Evolutionary conservation across 2,797 vertebrate genomes (phyloP).

Genomic region (Tokudaia tokunoshimensis): DNA sequence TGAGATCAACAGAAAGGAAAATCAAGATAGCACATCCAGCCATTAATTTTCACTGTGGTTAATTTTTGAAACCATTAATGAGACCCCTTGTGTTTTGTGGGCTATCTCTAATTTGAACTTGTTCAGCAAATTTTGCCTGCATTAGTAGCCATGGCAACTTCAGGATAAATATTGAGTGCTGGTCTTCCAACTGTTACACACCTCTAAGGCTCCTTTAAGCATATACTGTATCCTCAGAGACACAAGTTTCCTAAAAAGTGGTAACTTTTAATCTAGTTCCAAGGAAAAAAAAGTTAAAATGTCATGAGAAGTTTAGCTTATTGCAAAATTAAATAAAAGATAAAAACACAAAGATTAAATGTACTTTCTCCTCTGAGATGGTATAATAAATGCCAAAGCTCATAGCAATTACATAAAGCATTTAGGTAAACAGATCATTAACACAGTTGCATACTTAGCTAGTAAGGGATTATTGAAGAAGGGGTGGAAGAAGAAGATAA

Average conservation of each 20-base stretch:
- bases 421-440: constrained; percentile 60
- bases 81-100: constrained; percentile 71
- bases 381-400: constrained; percentile 61
- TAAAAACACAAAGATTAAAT: constrained; percentile 59
- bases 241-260: not conserved
- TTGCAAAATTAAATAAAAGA: constrained; percentile 66
- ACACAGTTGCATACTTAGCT: not conserved
- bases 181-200: constrained; percentile 75
- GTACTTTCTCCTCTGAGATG: not conserved
- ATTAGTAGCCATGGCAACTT: constrained; percentile 82
- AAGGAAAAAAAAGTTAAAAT: constrained; percentile 53
- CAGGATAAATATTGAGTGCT: constrained; percentile 76
- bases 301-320: constrained; percentile 10
- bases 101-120: constrained; percentile 67
- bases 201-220: constrained; percentile 65
- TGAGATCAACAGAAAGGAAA: constrained; percentile 63
- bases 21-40: constrained; percentile 55
- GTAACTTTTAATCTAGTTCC: constrained; percentile 43
- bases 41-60: constrained; percentile 73
- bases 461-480: not conserved
- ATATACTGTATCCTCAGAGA: constrained; percentile 16
- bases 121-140: constrained; percentile 77
- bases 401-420: constrained; percentile 46
- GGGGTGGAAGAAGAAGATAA: not conserved
- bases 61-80: constrained; percentile 73